Evolutionary conservation across 2,797 vertebrate genomes (phyloP).

Genomic region (Enteromius unitaeniatus): DNA sequence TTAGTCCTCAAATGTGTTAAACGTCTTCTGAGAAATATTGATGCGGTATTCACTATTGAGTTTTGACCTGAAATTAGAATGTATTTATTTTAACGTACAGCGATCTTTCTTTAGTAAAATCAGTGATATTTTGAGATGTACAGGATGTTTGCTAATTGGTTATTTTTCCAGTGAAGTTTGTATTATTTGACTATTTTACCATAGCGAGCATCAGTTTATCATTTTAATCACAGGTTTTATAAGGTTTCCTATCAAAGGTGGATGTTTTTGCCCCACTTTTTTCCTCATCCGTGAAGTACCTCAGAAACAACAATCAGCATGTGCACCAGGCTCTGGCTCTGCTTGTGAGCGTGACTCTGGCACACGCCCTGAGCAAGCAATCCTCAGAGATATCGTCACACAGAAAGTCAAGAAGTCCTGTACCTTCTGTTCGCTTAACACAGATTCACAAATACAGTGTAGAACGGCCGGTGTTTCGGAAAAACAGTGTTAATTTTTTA

Average conservation of each 20-base stretch:
- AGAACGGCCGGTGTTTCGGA: background rate
- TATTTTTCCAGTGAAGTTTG: too few relatives aligned
- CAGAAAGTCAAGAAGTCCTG: background rate
- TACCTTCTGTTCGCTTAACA: background rate
- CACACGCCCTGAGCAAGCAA: slow-evolving; percentile 7
- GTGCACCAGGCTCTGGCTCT: background rate
- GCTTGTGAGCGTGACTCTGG: background rate
- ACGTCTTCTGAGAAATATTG: background rate
- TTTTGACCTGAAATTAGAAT: too few relatives aligned
- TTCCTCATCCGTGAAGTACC: background rate
- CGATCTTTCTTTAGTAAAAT: background rate
- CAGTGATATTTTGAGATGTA: background rate
- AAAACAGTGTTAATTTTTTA: slow-evolving; percentile 4
- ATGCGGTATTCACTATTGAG: background rate
- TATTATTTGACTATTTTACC: background rate
- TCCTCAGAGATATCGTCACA: background rate
- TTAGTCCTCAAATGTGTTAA: background rate
- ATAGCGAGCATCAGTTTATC: background rate
- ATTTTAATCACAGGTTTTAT: background rate
- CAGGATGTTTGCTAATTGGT: background rate
- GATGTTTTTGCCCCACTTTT: background rate
- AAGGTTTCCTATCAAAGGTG: background rate
- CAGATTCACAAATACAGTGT: background rate
- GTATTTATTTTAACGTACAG: background rate
- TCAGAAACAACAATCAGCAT: background rate